Evolutionary conservation across 2,888 invertebrate genomes (phyloP).

Genomic region (Drosophila cracens): DNA sequence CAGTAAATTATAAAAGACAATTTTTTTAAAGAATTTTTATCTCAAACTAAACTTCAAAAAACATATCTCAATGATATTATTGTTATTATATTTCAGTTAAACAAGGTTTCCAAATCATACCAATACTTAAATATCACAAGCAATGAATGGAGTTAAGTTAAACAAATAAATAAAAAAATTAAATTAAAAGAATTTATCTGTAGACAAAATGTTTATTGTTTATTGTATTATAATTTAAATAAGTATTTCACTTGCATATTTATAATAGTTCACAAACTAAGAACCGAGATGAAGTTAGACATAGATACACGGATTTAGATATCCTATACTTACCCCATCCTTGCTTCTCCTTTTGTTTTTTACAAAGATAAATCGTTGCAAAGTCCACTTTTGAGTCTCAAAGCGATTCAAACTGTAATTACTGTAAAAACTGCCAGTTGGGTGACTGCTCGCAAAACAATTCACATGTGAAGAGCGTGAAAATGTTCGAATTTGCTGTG

Average conservation of each 20-base stretch:
- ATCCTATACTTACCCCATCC: background rate
- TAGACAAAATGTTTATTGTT: background rate
- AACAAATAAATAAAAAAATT: background rate
- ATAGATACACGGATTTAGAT: background rate
- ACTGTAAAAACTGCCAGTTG: slow-evolving; percentile 22
- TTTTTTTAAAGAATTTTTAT: background rate
- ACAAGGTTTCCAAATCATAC: background rate
- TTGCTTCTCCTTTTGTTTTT: no score
- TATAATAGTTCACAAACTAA: background rate
- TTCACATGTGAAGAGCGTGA: slow-evolving; percentile 58
- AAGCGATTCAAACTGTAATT: slow-evolving; percentile 29
- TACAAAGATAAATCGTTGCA: background rate
- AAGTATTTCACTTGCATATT: background rate
- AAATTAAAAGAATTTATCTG: background rate
- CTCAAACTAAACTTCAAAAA: no score
- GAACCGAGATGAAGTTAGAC: background rate
- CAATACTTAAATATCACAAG: no score
- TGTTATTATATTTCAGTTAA: background rate
- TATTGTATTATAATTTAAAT: background rate
- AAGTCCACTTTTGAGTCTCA: background rate
- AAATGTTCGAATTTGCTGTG: slow-evolving; percentile 52
- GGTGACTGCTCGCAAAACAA: slow-evolving; percentile 23
- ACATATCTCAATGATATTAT: background rate
- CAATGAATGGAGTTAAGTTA: background rate
- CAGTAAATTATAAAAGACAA: background rate